phyloP scores from a whole-genome alignment of 2,797 vertebrate species.

The Periophthalmus magnuspinnatus region DNA sequence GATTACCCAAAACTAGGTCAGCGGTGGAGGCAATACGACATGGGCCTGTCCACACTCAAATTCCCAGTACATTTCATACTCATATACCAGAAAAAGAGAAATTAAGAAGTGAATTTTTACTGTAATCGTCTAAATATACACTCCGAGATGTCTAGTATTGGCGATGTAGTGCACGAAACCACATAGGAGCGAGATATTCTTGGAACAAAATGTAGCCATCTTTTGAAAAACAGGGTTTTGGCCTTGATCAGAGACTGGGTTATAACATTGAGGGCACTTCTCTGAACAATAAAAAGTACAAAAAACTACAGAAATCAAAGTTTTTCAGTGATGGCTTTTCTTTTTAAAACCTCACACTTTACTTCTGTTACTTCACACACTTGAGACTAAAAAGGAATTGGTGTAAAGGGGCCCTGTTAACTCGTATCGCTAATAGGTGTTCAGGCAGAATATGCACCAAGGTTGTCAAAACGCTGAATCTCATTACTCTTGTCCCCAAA shows the following conservation, averaged over 20 bases:
- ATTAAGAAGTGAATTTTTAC: conserved; percentile 15
- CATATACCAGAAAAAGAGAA: conserved; percentile 40
- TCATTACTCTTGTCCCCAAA: conserved; percentile 32
- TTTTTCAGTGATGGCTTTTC: conserved; percentile 13
- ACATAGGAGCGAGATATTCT: conserved; percentile 24
- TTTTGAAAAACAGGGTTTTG: conserved; percentile 18
- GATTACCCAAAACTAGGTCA: conserved; percentile 67
- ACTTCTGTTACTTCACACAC: conserved; percentile 18
- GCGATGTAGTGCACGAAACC: neutral
- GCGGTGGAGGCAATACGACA: conserved; percentile 64
- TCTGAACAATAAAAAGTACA: neutral
- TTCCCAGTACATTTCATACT: conserved; percentile 48
- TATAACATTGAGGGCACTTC: conserved; percentile 17
- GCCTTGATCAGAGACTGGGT: conserved; percentile 7
- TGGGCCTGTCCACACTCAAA: conserved; percentile 69
- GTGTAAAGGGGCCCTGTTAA: conserved; percentile 14
- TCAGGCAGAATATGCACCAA: conserved; percentile 13
- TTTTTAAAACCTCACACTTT: conserved; percentile 23
- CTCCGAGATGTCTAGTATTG: neutral
- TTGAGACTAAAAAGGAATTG: conserved; percentile 12
- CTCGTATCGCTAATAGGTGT: conserved; percentile 27
- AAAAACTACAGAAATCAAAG: conserved; percentile 1
- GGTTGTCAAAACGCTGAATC: conserved; percentile 52
- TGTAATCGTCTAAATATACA: conserved; percentile 8
- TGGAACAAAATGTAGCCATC: conserved; percentile 16